A percentile compares a stretch with the other conserved stretches of the same genome.
Conservation (phyloP, 2,797 vertebrate genomes). For the Sebastes variabilis region DNA sequence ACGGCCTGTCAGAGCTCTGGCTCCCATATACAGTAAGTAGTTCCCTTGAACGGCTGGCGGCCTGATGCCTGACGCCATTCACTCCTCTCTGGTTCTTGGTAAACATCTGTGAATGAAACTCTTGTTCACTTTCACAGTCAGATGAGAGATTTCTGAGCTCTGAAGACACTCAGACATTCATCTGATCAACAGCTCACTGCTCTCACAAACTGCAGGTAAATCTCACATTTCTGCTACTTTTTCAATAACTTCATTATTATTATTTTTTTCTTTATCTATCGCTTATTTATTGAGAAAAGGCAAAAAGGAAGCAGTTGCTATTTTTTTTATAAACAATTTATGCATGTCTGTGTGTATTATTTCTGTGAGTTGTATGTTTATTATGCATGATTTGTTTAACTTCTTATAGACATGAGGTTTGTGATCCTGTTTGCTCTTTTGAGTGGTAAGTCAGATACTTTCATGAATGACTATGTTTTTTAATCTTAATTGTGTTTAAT, state of each 20-base stretch:
- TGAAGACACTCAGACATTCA: conserved; percentile 23
- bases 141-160: conserved; percentile 42
- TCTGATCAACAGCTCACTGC: neutral
- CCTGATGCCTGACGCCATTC: conserved; percentile 47
- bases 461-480: neutral
- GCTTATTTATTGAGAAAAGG: neutral
- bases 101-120: conserved; percentile 59
- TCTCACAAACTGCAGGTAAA: conserved; percentile 54
- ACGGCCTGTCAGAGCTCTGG: conserved; percentile 16
- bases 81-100: conserved; percentile 24
- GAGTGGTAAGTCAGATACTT: neutral
- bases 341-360: neutral
- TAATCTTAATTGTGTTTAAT: neutral
- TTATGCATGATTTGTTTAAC: neutral
- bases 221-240: neutral
- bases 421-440: conserved; percentile 49
- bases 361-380: neutral
- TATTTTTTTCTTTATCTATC: neutral
- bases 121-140: conserved; percentile 55
- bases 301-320: neutral
- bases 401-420: conserved; percentile 61
- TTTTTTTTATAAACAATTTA: neutral
- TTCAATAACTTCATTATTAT: neutral
- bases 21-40: neutral
- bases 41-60: neutral